Conservation (phyloP, 2,113 vertebrate genomes). For the Panthera tigris region DNA sequence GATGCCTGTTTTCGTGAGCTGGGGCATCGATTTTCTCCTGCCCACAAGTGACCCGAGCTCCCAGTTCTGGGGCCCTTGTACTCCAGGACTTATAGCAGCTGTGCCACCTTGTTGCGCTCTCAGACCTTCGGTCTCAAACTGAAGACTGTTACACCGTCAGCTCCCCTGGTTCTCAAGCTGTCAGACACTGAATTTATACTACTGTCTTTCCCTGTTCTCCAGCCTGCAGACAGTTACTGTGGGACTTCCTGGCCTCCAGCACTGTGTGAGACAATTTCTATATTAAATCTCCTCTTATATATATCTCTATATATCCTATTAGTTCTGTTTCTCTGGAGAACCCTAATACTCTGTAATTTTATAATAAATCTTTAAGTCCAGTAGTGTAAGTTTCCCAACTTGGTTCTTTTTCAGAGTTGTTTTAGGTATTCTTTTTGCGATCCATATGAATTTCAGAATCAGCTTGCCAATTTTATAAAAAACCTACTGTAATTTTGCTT, state of each 20-base stretch:
- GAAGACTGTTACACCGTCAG: neutral
- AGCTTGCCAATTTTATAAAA: neutral
- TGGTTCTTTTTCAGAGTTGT: neutral
- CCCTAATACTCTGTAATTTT: neutral
- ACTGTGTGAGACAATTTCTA: neutral
- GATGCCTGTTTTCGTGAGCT: neutral
- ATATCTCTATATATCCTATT: neutral
- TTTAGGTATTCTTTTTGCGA: neutral
- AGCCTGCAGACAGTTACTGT: neutral
- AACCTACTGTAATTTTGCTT: neutral
- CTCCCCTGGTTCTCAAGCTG: neutral
- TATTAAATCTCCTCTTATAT: neutral
- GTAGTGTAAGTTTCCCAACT: neutral
- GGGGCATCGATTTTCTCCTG: neutral
- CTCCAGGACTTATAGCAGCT: neutral
- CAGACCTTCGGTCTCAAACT: neutral
- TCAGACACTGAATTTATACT: neutral
- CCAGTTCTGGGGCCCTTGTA: neutral
- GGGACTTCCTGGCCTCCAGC: neutral
- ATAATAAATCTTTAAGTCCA: neutral
- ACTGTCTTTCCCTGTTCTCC: neutral
- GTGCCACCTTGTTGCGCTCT: neutral
- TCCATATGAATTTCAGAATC: neutral
- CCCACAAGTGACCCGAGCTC: neutral
- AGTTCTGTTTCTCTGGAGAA: neutral